Conservation (phyloP, 2,797 vertebrate genomes). For the Megaceryle alcyon region DNA sequence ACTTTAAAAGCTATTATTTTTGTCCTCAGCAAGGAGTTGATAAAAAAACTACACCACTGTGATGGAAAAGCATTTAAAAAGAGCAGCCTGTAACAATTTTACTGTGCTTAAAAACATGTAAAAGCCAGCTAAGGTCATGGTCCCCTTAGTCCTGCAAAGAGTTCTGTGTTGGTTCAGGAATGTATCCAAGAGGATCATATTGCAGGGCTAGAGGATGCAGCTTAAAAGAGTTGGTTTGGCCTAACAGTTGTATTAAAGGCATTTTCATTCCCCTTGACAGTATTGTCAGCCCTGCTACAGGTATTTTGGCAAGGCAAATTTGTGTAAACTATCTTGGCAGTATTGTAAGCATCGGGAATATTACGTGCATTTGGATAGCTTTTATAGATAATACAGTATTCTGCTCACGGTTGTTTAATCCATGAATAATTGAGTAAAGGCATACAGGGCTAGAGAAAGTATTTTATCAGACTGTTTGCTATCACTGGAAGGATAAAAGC, state of each 20-base stretch:
- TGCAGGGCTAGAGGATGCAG: neutral
- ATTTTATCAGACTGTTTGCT: neutral
- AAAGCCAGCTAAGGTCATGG: neutral
- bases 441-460: neutral
- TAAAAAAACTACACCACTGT: neutral
- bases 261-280: neutral
- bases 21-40: neutral
- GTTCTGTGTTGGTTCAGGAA: neutral
- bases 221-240: neutral
- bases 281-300: neutral
- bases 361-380: neutral
- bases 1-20: neutral
- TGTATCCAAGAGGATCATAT: neutral
- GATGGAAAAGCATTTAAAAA: neutral
- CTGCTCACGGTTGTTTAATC: neutral
- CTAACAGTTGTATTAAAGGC: neutral
- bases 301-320: slow-evolving; percentile 21
- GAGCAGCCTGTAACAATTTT: neutral
- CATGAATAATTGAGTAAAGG: neutral
- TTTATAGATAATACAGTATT: neutral
- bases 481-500: neutral
- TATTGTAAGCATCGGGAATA: neutral
- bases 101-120: neutral
- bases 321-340: neutral
- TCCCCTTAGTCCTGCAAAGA: neutral